phyloP scores from a whole-genome alignment of 2,888 invertebrate genomes.

The Emmelina monodactyla region DNA sequence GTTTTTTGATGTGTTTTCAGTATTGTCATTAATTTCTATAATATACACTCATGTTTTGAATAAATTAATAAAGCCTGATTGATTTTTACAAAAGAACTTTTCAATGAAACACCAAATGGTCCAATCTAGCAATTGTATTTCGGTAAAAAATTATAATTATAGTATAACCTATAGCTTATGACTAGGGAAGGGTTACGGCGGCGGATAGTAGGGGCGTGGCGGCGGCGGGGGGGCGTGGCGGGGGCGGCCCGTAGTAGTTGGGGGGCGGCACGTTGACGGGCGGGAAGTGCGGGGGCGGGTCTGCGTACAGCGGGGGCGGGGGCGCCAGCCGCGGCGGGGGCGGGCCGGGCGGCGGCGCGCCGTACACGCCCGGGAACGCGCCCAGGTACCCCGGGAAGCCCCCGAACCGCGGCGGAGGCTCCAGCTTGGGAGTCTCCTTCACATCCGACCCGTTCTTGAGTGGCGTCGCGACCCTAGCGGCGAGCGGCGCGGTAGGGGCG shows the following conservation, averaged over 20 bases:
- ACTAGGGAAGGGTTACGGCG: conserved; percentile 31
- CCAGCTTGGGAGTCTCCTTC: conserved; percentile 37
- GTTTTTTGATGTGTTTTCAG: conserved; percentile 5
- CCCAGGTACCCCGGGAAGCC: conserved; percentile 35
- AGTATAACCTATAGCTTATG: conserved; percentile 3
- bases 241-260: conserved; percentile 37
- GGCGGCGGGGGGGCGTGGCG: conserved; percentile 37
- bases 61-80: background rate
- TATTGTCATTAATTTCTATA: conserved; percentile 4
- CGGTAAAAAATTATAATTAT: conserved; percentile 34
- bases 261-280: conserved; percentile 50
- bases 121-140: conserved; percentile 41
- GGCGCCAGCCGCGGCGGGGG: conserved; percentile 41
- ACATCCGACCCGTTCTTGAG: conserved; percentile 50
- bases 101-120: conserved; percentile 19
- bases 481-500: conserved; percentile 26
- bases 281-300: conserved; percentile 47
- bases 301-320: conserved; percentile 40
- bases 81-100: background rate
- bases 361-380: conserved; percentile 51
- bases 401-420: conserved; percentile 34
- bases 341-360: conserved; percentile 38
- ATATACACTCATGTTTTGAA: background rate
- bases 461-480: conserved; percentile 35
- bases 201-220: conserved; percentile 48